Evolutionary conservation across 1,140 invertebrate genomes (phyloP), one percentile per base, ranked within the genome.

Genomic region (Eumaeus atala): DNA sequence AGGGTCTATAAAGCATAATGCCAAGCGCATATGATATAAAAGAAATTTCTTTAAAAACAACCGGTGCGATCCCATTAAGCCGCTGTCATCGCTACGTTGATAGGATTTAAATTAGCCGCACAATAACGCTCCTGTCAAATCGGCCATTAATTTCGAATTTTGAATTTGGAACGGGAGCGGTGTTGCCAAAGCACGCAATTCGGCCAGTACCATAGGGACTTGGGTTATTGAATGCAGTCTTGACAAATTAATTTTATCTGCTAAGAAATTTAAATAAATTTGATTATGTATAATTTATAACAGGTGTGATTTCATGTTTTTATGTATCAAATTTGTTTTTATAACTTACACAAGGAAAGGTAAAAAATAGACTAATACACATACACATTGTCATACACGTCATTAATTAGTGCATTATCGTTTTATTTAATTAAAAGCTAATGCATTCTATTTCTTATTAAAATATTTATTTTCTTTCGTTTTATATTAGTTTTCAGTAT

Each of bases 121-220:
- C 80, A 86, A 85, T 85, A 85, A 82, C 67, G 77, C 74, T 81
- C 67, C 83, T 86, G 83, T 86, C 83, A 86, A 86, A 86, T 84
- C 69, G 75, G 80, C 80, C 80, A 86, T 86, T 86, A 86, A 84
- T 86, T 83, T 83, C 74, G 68, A 79, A 79, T 81, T 85, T 82
- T 66, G 76, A 86, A 84, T 83, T 84, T 75, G 68, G 78, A 82
- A 84, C 79, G 70, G 82, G 74, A 84, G 78, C 79, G 77, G 62
- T 71, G 71, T 72, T 72, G 72, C 70, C 67, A 67, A 48, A 37
- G 37, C 57, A 58, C 58, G 49, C 59, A 51, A 56, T 53, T 44
- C 18, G 17, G 42, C 47, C 51, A 42, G 52, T 59, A 57, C 51
- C 51, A 48, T 57, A 54, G 48, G 50, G 48, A 60, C 59, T 44